Evolutionary conservation across 1,140 invertebrate species (phyloP).

Genomic region (Neoseiulus cucumeris): DNA sequence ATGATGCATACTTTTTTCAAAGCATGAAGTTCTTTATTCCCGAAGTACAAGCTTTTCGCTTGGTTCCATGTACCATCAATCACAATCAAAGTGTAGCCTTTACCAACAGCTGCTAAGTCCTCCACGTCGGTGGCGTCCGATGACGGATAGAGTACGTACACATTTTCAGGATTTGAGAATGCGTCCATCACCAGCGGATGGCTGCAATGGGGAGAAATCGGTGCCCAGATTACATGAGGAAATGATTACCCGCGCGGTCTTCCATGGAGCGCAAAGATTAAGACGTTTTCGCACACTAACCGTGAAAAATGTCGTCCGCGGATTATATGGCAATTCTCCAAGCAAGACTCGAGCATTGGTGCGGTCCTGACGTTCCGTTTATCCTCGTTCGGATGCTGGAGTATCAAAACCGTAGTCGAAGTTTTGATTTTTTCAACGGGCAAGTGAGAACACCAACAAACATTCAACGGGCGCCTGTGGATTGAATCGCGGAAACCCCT

Average conservation of each 20-base stretch:
- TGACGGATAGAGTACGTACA: constrained; percentile 61
- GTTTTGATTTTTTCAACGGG: constrained; percentile 44
- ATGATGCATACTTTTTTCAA: constrained; percentile 28
- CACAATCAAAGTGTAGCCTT: constrained; percentile 53
- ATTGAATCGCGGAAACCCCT: too few species aligned
- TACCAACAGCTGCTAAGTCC: constrained; percentile 24
- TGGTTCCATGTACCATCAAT: constrained; percentile 88
- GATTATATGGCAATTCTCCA: constrained; percentile 24
- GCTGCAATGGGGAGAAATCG: constrained; percentile 35
- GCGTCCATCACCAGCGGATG: constrained; percentile 45
- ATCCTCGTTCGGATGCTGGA: constrained; percentile 83
- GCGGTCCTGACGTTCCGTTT: constrained; percentile 66
- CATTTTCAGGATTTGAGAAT: constrained; percentile 40
- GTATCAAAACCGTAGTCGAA: constrained; percentile 47
- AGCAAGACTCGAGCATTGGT: constrained; percentile 56
- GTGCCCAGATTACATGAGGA: too few species aligned
- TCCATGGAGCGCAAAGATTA: too few species aligned
- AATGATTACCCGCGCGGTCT: too few species aligned
- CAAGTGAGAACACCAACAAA: constrained; percentile 69
- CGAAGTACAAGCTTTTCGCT: constrained; percentile 42
- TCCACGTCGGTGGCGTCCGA: constrained; percentile 34
- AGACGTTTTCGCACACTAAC: neutral
- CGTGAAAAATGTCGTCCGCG: neutral
- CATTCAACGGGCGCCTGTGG: constrained; percentile 55
- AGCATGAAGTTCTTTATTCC: constrained; percentile 26